Conservation (phyloP, 2,113 vertebrate genomes). For the Asarcornis scutulata region DNA sequence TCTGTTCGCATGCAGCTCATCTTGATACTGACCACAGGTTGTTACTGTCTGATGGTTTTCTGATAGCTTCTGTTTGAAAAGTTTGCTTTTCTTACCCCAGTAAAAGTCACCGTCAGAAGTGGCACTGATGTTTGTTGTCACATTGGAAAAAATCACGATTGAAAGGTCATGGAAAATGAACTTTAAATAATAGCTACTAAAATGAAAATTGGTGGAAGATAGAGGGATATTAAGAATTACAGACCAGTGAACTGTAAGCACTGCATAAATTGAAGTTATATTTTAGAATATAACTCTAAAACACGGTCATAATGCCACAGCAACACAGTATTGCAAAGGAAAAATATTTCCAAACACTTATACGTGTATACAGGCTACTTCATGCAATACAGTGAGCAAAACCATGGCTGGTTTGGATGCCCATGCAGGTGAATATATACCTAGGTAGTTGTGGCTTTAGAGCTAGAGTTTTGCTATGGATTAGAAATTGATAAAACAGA, state of each 20-base stretch:
- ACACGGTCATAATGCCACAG: background rate
- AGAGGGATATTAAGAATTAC: slow-evolving; percentile 42
- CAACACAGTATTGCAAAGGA: background rate
- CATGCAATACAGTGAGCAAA: background rate
- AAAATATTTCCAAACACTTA: background rate
- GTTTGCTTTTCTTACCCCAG: background rate
- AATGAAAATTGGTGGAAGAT: slow-evolving; percentile 36
- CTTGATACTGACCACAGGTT: background rate
- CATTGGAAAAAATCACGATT: background rate
- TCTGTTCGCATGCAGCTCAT: background rate
- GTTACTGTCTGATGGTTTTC: background rate
- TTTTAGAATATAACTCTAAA: slow-evolving; percentile 38
- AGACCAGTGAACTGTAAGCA: slow-evolving; percentile 48
- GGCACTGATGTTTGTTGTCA: background rate
- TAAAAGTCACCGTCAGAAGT: background rate
- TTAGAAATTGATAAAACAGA: background rate
- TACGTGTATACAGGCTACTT: background rate
- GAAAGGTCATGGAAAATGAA: slow-evolving; percentile 22
- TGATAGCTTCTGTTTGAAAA: slow-evolving; percentile 4
- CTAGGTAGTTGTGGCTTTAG: background rate
- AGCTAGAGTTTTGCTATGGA: background rate
- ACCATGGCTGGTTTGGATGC: background rate
- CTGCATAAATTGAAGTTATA: slow-evolving; percentile 32
- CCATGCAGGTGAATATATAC: background rate
- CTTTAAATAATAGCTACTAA: background rate